Evolutionary conservation across 2,797 vertebrate species (phyloP), one percentile per base, ranked within the genome.

Genomic region (Pseudochirops cupreus): DNA sequence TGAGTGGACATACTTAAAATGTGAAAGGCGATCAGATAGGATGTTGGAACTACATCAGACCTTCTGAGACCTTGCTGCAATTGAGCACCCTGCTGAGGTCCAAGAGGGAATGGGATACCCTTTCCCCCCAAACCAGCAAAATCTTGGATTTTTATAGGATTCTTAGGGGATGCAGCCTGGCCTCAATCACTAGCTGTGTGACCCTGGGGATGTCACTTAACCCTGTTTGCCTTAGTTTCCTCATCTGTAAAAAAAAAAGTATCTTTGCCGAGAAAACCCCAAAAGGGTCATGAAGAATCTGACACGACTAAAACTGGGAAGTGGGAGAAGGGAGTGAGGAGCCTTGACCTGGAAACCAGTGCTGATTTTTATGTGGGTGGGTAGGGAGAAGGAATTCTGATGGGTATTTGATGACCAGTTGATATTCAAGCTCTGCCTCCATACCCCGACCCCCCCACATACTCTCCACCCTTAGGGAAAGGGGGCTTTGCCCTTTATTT

Each of bases 361-460:
- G 67, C n/a, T 74, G n/a, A 24, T 21, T 74, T 74, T 74, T 74
- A 39, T 39, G 18, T 74, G 33, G 5, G n/a, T 39, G 5, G n/a
- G 6, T 74, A 16, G 2, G n/a, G n/a, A 74, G 67, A 74, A 6
- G 18, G 67, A 21, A 39, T 6, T 31, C n/a, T 21, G 18, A 74
- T 24, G n/a, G n/a, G 67, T 6, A 74, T 21, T 7, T 39, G 5
- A 39, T 39, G 67, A 74, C n/a, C 7, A 74, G n/a, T 24, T 39
- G 67, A 74, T 74, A 39, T 39, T 74, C 67, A 74, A 21, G 21
- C 18, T 39, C 18, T 74, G n/a, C n/a, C 18, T 24, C n/a, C 18
- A 1, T 18, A 5, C 67, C n/a, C 16, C 16, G 0, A 12, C n/a
- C n/a, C 16, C 31, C 7, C 0, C 5, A 46, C 33, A n/a, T 3